Evolutionary conservation across 1,140 invertebrate species (phyloP), one percentile per base, ranked within the genome.

Genomic region (Muscidifurax raptorellus): DNA sequence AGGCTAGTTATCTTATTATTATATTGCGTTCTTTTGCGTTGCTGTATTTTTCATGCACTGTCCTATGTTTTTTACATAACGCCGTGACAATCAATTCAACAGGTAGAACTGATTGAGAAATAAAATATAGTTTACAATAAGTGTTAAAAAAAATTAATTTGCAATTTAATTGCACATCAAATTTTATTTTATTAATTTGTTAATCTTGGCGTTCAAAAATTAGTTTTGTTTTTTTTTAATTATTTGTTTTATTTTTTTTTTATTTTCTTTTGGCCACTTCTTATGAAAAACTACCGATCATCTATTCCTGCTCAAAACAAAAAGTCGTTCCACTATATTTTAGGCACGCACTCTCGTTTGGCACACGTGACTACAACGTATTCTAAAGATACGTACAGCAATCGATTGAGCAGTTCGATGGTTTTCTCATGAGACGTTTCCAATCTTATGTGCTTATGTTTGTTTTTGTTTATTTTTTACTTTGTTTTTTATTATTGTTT

Each of bases 21-120:
- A 22, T 15, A 13, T 67, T 83, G 75, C 74, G 71, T 86, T 86
- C 81, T 83, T 87, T 85, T 86, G 82, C 72, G 72, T 85, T 82
- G 82, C 76, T 74, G 67, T 82, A 44, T 71, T 67, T 77, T 83
- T 32, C 4, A 83, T 28, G 81, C 76, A 52, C 77, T 83, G 80
- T 87, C 78, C 9, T 80, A 80, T 64, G 27, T 80, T 82, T 77
- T 66, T 2, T 81, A 76, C 18, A n/a, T 28, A 82, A 28, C 28
- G 47, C 66, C 71, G 84, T 66, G 18, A 52, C 44, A 69, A 82
- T 36, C 36, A 84, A 82, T 75, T 52, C 59, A 78, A 36, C 22
- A 52, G n/a, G 25, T 25, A 67, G 15, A 27, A 80, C 18, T 47
- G 22, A 9, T 7, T 59, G n/a, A n/a, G 7, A 59, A 3, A 59